Conservation (phyloP, 2,888 invertebrate species). For the Timema podura region DNA sequence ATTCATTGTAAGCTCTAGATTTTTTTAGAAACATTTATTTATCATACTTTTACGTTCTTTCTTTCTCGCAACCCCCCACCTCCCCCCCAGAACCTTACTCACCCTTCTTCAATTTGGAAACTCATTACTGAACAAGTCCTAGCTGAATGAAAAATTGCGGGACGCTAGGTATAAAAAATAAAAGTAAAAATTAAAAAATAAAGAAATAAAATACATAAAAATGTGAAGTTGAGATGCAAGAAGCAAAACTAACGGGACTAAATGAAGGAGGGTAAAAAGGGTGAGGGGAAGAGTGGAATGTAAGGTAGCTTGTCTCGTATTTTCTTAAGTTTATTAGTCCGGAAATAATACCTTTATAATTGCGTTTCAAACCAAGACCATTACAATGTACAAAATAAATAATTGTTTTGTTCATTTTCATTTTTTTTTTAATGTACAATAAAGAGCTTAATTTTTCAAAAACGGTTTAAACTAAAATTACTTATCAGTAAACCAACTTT, state of each 20-base stretch:
- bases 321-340: constrained; percentile 22
- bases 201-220: constrained; percentile 21
- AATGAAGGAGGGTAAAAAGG: not conserved
- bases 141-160: constrained; percentile 25
- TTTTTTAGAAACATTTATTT: constrained; percentile 11
- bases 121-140: constrained; percentile 25
- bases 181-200: constrained; percentile 24
- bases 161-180: constrained; percentile 19
- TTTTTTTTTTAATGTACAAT: constrained; percentile 9
- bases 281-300: not conserved
- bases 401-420: not conserved
- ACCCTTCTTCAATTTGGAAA: constrained; percentile 20
- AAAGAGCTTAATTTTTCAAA: no score
- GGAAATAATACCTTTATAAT: constrained; percentile 27
- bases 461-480: no score
- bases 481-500: no score
- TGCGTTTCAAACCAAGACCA: constrained; percentile 19
- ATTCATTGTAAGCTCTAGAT: constrained; percentile 14
- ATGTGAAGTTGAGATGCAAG: constrained; percentile 10
- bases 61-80: not conserved
- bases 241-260: not conserved
- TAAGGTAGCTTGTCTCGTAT: constrained; percentile 19
- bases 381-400: constrained; percentile 17
- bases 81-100: not conserved
- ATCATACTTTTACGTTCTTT: constrained; percentile 15